Conservation (phyloP, 2,113 vertebrate genomes). For the Protobothrops mucrosquamatus region DNA sequence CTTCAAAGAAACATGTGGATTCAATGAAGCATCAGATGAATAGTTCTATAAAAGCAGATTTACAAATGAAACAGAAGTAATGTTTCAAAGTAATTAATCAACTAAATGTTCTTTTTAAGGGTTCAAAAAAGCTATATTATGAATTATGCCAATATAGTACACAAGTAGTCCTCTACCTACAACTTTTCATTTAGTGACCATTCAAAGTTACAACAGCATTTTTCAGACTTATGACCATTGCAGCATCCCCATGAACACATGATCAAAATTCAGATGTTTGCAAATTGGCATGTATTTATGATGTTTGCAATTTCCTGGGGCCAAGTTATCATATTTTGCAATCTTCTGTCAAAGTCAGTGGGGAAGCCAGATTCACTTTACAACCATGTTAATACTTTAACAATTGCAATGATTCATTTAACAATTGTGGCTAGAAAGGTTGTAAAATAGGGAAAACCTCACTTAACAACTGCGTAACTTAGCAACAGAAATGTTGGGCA, state of each 20-base stretch:
- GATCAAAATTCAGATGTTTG: background rate
- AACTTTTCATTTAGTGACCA: background rate
- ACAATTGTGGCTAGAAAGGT: background rate
- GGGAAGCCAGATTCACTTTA: background rate
- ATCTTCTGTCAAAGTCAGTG: background rate
- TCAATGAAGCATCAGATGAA: background rate
- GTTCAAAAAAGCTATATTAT: background rate
- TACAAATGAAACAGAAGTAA: background rate
- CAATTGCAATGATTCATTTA: background rate
- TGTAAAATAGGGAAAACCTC: background rate
- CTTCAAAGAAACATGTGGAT: background rate
- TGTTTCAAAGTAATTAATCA: background rate
- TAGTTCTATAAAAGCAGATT: background rate
- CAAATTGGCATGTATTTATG: background rate
- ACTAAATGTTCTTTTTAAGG: background rate
- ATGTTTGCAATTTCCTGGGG: background rate
- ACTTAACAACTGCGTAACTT: background rate
- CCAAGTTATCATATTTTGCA: background rate
- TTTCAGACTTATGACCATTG: background rate
- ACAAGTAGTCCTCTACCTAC: background rate
- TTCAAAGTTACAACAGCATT: background rate
- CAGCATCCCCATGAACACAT: background rate
- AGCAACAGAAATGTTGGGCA: background rate
- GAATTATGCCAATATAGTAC: background rate
- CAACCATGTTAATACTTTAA: background rate